A percentile compares a stretch with the other conserved stretches of the same genome.
phyloP scores from a whole-genome alignment of 2,113 vertebrate genomes.

The Rutilus rutilus region DNA sequence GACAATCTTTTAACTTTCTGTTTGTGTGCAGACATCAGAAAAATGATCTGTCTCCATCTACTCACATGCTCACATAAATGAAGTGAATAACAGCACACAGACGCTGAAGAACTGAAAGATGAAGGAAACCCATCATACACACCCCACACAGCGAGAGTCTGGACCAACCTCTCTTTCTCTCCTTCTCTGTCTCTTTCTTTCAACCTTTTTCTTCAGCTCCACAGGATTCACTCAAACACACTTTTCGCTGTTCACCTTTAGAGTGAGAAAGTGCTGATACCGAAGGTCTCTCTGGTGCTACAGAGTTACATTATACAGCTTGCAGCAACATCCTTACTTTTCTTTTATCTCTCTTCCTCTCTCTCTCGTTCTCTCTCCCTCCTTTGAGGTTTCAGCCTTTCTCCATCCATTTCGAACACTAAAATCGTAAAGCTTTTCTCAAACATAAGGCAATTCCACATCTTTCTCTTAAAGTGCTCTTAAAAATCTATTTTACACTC shows the following conservation, averaged over 20 bases:
- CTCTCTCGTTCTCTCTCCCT: background rate
- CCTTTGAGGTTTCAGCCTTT: constrained; percentile 14
- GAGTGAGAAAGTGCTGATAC: constrained; percentile 48
- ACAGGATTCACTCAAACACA: constrained; percentile 39
- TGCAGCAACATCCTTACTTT: constrained; percentile 45
- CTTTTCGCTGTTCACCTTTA: constrained; percentile 36
- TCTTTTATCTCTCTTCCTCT: constrained; percentile 22
- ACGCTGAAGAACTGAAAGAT: constrained; percentile 18
- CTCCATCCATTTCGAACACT: constrained; percentile 23
- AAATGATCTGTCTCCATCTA: background rate
- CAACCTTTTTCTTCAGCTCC: constrained; percentile 30
- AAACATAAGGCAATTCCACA: constrained; percentile 37
- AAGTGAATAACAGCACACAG: constrained; percentile 5
- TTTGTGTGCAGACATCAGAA: constrained; percentile 12
- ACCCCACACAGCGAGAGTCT: constrained; percentile 15
- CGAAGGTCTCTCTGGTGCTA: constrained; percentile 38
- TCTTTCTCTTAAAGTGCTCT: constrained; percentile 33
- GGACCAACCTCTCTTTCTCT: background rate
- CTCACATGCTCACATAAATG: background rate
- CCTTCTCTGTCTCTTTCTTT: constrained; percentile 27
- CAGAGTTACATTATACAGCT: constrained; percentile 41
- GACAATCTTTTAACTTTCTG: background rate
- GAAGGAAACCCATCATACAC: constrained; percentile 11
- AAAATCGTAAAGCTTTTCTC: constrained; percentile 23
- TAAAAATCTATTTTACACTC: constrained; percentile 14